phyloP scores from a whole-genome alignment of 2,888 invertebrate species.

The Cyclophora punctaria region DNA sequence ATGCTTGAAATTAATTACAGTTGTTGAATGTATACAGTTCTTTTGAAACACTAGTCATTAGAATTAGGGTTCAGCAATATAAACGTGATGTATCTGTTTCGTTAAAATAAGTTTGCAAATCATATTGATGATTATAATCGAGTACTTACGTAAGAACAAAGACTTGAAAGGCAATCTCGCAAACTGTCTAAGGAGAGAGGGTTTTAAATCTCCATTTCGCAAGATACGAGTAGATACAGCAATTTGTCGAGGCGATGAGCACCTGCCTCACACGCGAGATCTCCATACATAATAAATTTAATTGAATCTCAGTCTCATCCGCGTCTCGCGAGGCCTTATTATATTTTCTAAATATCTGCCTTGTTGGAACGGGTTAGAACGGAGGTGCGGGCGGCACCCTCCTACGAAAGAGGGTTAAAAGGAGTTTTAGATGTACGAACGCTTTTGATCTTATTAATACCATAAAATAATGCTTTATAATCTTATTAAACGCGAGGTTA shows the following conservation, averaged over 20 bases:
- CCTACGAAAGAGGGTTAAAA: constrained; percentile 72
- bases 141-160: background rate
- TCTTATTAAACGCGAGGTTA: constrained; percentile 85
- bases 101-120: too few relatives aligned
- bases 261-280: constrained; percentile 62
- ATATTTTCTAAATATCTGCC: constrained; percentile 69
- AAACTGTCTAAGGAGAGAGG: constrained; percentile 19
- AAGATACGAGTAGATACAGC: constrained; percentile 33
- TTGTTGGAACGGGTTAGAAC: constrained; percentile 55
- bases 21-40: too few relatives aligned
- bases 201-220: constrained; percentile 36
- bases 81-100: too few relatives aligned
- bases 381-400: constrained; percentile 40
- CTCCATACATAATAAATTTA: constrained; percentile 75
- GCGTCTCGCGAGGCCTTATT: constrained; percentile 56
- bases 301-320: constrained; percentile 72
- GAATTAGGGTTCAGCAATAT: too few relatives aligned
- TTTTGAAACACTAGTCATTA: too few relatives aligned
- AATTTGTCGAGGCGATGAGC: constrained; percentile 65
- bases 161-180: constrained; percentile 14
- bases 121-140: too few relatives aligned
- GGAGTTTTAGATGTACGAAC: constrained; percentile 77
- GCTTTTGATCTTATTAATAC: constrained; percentile 85
- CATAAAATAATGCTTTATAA: constrained; percentile 84
- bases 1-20: too few relatives aligned